A percentile compares a stretch with the other conserved stretches of the same genome.
Conservation (phyloP, 2,888 invertebrate genomes). For the Sminthurinus aureus region DNA sequence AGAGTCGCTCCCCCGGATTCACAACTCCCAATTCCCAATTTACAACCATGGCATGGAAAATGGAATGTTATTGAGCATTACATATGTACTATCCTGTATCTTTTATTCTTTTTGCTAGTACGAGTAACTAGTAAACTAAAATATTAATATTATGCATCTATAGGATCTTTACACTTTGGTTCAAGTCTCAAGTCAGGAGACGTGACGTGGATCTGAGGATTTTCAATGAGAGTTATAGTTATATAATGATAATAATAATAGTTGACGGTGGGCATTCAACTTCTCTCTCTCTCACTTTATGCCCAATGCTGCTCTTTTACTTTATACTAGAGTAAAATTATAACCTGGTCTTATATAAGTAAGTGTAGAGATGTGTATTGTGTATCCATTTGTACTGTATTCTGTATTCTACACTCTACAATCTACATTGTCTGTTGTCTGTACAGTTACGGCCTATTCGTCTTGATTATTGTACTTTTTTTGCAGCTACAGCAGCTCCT, state of each 20-base stretch:
- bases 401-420: too few relatives aligned
- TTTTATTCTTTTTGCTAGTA: too few relatives aligned
- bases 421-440: too few relatives aligned
- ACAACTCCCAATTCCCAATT: background rate
- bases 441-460: background rate
- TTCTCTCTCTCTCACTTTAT: background rate
- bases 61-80: background rate
- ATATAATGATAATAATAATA: conserved; percentile 7
- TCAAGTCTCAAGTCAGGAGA: background rate
- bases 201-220: background rate
- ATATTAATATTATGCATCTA: background rate
- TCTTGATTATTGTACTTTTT: background rate
- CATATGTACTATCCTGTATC: background rate
- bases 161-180: background rate
- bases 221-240: background rate
- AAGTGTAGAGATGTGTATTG: too few relatives aligned
- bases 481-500: background rate
- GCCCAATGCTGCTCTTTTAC: too few relatives aligned
- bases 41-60: too few relatives aligned
- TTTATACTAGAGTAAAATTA: background rate
- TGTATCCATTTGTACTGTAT: too few relatives aligned
- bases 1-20: conserved; percentile 7
- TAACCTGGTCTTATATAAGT: background rate
- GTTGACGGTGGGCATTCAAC: conserved; percentile 17
- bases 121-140: background rate